These are phyloP conservation scores for Tokudaia muenninki DNA, from an alignment of 2,797 vertebrate species.

Conservation along the genomic window DNA sequence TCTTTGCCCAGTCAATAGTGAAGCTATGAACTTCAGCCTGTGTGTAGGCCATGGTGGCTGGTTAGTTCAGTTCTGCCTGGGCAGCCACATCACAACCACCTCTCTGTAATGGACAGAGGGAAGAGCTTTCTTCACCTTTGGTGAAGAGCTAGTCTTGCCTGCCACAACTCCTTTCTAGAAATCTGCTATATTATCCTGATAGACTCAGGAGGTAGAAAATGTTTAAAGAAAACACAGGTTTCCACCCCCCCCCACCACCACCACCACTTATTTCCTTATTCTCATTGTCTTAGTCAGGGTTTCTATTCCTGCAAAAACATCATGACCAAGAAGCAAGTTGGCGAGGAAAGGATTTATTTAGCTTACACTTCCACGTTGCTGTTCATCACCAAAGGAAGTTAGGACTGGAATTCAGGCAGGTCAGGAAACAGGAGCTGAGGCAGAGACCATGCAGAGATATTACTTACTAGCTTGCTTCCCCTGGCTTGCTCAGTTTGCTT, in stretches of 20 bases:
- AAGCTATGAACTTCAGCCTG: not conserved
- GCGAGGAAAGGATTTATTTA: too few species aligned
- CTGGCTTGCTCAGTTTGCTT: too few species aligned
- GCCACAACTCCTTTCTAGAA: not conserved
- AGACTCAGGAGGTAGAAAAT: not conserved
- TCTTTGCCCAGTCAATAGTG: not conserved
- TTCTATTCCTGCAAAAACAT: too few species aligned
- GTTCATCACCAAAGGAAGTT: too few species aligned
- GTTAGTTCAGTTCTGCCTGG: not conserved
- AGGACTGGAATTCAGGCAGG: too few species aligned
- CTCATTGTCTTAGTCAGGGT: not conserved
- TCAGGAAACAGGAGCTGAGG: too few species aligned
- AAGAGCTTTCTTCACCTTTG: not conserved
- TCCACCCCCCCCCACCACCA: too few species aligned
- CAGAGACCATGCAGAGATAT: too few species aligned
- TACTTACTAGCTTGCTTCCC: too few species aligned
- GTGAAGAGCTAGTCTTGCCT: not conserved
- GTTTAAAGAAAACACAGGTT: not conserved
- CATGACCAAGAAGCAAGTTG: too few species aligned
- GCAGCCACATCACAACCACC: not conserved
- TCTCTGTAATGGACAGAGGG: not conserved
- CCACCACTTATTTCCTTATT: not conserved
- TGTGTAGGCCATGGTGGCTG: accelerated
- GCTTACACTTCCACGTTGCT: too few species aligned
- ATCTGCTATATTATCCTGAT: not conserved